phyloP scores from a whole-genome alignment of 2,113 vertebrate genomes.

The Ctenodactylus gundi region DNA sequence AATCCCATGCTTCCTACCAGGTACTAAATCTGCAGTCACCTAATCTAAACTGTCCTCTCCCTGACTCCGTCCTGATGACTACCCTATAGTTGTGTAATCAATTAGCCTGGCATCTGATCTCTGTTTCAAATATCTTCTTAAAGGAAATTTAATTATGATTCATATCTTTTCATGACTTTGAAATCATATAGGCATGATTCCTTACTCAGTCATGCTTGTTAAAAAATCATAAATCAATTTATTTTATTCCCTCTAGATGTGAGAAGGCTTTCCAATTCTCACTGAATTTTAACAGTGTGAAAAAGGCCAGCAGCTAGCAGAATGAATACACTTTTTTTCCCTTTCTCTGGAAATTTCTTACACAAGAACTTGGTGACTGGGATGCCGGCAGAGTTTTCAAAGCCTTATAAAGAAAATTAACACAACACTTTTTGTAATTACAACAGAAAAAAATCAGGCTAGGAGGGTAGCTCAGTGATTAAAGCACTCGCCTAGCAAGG shows the following conservation, averaged over 20 bases:
- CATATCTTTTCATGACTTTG: constrained; percentile 80
- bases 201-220: constrained; percentile 73
- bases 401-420: constrained; percentile 17
- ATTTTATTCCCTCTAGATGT: constrained; percentile 67
- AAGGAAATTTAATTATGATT: constrained; percentile 84
- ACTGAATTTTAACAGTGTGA: constrained; percentile 60
- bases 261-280: constrained; percentile 66
- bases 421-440: constrained; percentile 43
- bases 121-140: constrained; percentile 67
- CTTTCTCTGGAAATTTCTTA: constrained; percentile 17
- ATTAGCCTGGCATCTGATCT: constrained; percentile 72
- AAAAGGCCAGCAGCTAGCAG: constrained; percentile 43
- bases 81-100: constrained; percentile 72
- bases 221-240: constrained; percentile 84
- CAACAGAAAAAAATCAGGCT: constrained; percentile 28
- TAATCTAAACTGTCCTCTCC: constrained; percentile 75
- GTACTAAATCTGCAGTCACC: constrained; percentile 78
- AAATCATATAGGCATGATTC: constrained; percentile 73
- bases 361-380: not conserved
- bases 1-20: constrained; percentile 74
- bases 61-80: constrained; percentile 60
- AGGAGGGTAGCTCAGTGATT: too few species aligned
- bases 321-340: constrained; percentile 11
- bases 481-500: too few species aligned
- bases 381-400: constrained; percentile 34